A percentile compares a stretch with the other conserved stretches of the same genome.
Conservation (phyloP, 2,888 invertebrate species). For the Sarcophaga carnaria region DNA sequence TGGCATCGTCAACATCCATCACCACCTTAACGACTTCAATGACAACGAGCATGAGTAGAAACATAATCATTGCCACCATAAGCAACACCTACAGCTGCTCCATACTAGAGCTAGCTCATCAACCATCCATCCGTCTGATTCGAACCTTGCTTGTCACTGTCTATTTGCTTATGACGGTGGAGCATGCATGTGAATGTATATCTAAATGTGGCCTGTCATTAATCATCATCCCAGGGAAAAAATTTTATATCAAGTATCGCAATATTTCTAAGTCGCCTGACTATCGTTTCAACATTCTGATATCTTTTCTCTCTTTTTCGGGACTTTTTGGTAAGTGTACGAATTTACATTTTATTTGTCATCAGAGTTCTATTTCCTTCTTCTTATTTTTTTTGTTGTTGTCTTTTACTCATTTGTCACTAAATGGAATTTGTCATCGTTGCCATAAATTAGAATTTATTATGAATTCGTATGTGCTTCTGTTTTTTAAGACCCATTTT, state of each 20-base stretch:
- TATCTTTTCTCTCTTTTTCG: slow-evolving; percentile 9
- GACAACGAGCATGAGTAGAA: not conserved
- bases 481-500: not conserved
- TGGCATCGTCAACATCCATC: slow-evolving; percentile 1
- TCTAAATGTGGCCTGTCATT: slow-evolving; percentile 50
- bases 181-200: not conserved
- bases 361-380: slow-evolving; percentile 28
- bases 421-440: slow-evolving; percentile 61
- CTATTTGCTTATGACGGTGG: not conserved
- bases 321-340: slow-evolving; percentile 45
- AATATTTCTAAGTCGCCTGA: slow-evolving; percentile 44
- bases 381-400: not conserved
- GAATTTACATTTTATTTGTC: slow-evolving; percentile 67
- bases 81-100: not conserved
- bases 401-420: not conserved
- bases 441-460: slow-evolving; percentile 62
- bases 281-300: not conserved
- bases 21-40: slow-evolving; percentile 1
- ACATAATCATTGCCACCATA: slow-evolving; percentile 2
- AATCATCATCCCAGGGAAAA: slow-evolving; percentile 58
- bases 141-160: not conserved
- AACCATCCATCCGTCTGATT: not conserved
- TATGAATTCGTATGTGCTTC: slow-evolving; percentile 22
- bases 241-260: slow-evolving; percentile 34
- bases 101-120: not conserved